Conservation (phyloP, 2,113 vertebrate species). For the Lepus europaeus region DNA sequence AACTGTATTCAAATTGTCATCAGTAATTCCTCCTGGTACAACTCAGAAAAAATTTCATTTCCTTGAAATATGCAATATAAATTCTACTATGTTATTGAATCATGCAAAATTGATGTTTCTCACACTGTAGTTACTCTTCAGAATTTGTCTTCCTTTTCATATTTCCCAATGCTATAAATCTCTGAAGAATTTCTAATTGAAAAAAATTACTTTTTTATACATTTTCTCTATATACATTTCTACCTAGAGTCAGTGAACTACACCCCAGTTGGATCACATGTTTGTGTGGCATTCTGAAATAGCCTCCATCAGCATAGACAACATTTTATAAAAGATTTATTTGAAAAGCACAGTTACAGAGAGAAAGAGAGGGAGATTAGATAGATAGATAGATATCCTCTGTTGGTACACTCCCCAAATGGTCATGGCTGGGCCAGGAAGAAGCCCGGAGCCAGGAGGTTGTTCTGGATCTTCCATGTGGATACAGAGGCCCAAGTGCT, state of each 20-base stretch:
- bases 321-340: neutral
- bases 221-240: neutral
- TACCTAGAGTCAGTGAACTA: neutral
- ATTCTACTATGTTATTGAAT: constrained; percentile 35
- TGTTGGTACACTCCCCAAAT: no score
- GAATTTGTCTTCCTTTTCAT: neutral
- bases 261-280: neutral
- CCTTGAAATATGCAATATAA: neutral
- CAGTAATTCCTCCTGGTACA: constrained; percentile 12
- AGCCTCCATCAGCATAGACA: neutral
- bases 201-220: neutral
- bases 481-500: no score
- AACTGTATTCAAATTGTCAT: constrained; percentile 46
- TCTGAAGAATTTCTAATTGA: neutral
- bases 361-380: no score
- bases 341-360: no score
- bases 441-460: no score
- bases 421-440: no score
- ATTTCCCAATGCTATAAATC: neutral
- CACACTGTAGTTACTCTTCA: neutral
- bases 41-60: constrained; percentile 12
- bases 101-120: constrained; percentile 25
- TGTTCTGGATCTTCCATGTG: no score
- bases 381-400: no score
- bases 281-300: neutral